These are phyloP conservation scores for Stercorarius parasiticus DNA, from an alignment of 2,113 vertebrate species.

Conservation along the genomic window DNA sequence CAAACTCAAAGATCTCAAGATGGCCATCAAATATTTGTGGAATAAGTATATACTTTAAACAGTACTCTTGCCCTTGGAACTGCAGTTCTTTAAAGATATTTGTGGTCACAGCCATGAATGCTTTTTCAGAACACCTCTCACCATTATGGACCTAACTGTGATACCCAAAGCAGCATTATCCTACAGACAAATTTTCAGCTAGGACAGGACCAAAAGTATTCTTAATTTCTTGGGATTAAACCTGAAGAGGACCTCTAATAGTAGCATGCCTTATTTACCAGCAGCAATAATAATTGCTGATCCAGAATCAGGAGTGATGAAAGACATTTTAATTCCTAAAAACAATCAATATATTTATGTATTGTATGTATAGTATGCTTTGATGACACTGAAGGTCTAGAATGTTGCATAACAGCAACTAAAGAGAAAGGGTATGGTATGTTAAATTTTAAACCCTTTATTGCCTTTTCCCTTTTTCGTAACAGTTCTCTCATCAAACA, in stretches of 20 bases:
- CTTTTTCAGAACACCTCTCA: background rate
- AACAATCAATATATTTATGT: background rate
- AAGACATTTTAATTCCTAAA: background rate
- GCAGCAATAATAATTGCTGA: background rate
- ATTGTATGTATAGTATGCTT: background rate
- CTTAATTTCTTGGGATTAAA: background rate
- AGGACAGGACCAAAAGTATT: background rate
- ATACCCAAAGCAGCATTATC: background rate
- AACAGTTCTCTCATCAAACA: background rate
- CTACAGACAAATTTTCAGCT: background rate
- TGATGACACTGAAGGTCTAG: background rate
- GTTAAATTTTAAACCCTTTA: background rate
- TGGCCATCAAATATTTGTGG: background rate
- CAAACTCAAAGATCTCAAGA: background rate
- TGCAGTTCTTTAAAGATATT: background rate
- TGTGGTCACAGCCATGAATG: background rate
- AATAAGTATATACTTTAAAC: background rate
- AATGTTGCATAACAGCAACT: background rate
- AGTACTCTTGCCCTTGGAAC: background rate
- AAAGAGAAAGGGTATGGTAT: background rate
- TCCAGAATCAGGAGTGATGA: background rate
- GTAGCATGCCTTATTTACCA: background rate
- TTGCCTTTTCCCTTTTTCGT: background rate
- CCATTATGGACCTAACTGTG: background rate
- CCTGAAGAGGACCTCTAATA: background rate